These are phyloP conservation scores for Sporophila hypoxantha DNA, from an alignment of 2,113 vertebrate species.

Conservation along the genomic window DNA sequence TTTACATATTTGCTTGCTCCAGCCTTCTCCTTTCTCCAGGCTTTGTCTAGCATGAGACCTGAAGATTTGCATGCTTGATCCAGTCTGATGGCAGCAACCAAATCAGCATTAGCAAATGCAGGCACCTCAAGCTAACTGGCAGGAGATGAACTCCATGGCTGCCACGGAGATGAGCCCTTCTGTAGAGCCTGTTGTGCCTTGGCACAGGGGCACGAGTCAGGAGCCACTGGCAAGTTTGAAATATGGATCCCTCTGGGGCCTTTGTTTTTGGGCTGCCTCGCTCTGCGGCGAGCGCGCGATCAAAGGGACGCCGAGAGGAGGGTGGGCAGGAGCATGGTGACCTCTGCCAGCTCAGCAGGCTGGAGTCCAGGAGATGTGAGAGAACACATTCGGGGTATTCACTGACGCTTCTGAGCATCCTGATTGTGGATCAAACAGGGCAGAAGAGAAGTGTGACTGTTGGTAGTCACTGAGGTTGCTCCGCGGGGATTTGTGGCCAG, in stretches of 20 bases:
- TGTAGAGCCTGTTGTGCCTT: not conserved
- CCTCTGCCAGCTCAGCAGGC: not conserved
- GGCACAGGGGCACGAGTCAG: not conserved
- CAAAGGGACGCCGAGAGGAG: not conserved
- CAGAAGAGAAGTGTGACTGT: not conserved
- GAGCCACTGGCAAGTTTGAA: not conserved
- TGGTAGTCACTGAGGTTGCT: not conserved
- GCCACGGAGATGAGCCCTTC: not conserved
- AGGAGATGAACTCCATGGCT: not conserved
- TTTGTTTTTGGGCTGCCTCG: slow-evolving; percentile 18
- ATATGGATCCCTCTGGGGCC: not conserved
- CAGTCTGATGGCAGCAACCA: not conserved
- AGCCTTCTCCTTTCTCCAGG: not conserved
- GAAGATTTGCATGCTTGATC: slow-evolving; percentile 5
- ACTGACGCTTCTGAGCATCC: not conserved
- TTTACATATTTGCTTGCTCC: not conserved
- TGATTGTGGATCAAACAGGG: not conserved
- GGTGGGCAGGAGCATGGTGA: slow-evolving; percentile 10
- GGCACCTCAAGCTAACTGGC: slow-evolving; percentile 8
- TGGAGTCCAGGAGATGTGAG: not conserved
- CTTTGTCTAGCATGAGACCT: not conserved
- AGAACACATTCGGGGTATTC: not conserved
- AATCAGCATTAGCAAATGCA: not conserved
- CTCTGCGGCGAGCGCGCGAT: not conserved
- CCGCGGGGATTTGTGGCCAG: not conserved